Base-by-base conservation (phyloP, 2,797 vertebrate genomes). In the Cheirogaleus major region DNA sequence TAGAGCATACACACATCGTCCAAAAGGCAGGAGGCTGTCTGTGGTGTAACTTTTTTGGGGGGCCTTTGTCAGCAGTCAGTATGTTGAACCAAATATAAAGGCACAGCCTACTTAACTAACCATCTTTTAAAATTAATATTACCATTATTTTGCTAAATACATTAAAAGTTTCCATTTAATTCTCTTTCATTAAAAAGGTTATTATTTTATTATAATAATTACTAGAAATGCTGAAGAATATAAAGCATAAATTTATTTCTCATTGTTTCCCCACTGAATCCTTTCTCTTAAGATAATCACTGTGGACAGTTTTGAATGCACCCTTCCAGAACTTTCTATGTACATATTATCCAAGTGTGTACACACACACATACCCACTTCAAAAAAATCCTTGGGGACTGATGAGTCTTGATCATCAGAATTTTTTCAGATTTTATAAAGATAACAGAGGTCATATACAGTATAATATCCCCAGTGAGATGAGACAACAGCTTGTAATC, bases 351-450 rank as follows among this genome's bases (percentile, higher is more conserved):
- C 8, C 38, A 93, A 52, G 13, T 89, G 17, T 10, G 12, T 17
- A 79, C 4, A 76, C 4, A 76, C 55, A 76, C 12, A 41, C 18
- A 90, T 1, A 91, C 3, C 91, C 7, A 72, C 59, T 81, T 94
- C 12, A 84, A 87, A 93, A 81, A 85, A 43, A 93, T 5, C 20
- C 27, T 41, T 90, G 20, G 35, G 38, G 8, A 84, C 5, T 85
- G 22, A 57, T 41, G 18, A 67, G 25, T 84, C 27, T 61, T 83
- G 2, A 82, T 89, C 27, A 78, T 48, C 15, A 84, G 17, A 92
- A 78, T 94, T 95, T 89, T 89, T 82, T 61, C 88, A 89, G 20
- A 85, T 94, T 90, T 83, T 67, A 73, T 57, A 89, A 95, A 79
- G 30, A 48, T 63, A 72, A 52, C 4, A 80, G 72, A 78, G n/a